Evolutionary conservation across 1,140 invertebrate species (phyloP).

Genomic region (Caenorhabditis remanei): DNA sequence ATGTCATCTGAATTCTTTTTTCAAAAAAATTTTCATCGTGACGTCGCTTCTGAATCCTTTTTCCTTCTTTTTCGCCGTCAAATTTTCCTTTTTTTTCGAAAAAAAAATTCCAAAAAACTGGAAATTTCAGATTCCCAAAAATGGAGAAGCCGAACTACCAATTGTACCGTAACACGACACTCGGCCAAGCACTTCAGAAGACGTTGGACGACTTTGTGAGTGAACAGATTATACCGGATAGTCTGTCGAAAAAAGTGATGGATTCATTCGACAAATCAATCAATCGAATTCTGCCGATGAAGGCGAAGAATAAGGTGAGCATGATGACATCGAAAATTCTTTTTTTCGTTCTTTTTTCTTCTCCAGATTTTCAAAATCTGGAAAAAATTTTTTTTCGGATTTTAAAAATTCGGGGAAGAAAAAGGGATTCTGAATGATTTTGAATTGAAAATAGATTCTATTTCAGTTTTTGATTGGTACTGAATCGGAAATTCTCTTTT

Average conservation of each 20-base stretch:
- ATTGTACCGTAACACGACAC: conserved; percentile 95
- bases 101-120: not conserved
- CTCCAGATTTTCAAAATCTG: no score
- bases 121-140: not conserved
- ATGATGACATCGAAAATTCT: not conserved
- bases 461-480: no score
- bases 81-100: no score
- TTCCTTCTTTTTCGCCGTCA: not conserved
- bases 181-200: conserved; percentile 95
- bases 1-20: no score
- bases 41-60: not conserved
- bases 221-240: conserved; percentile 87
- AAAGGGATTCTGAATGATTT: no score
- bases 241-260: conserved; percentile 90
- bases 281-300: conserved; percentile 88
- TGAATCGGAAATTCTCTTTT: no score
- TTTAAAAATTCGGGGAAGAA: no score
- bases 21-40: no score
- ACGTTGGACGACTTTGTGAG: conserved; percentile 90
- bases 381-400: no score
- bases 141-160: conserved; percentile 84
- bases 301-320: conserved; percentile 69
- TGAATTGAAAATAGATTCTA: no score
- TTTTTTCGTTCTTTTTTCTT: no score
- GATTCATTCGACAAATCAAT: conserved; percentile 96